Percentiles rank a stretch among this genome's conserved stretches.
Evolutionary conservation across 2,797 vertebrate species (phyloP).

Genomic region (Xerus rutilus): DNA sequence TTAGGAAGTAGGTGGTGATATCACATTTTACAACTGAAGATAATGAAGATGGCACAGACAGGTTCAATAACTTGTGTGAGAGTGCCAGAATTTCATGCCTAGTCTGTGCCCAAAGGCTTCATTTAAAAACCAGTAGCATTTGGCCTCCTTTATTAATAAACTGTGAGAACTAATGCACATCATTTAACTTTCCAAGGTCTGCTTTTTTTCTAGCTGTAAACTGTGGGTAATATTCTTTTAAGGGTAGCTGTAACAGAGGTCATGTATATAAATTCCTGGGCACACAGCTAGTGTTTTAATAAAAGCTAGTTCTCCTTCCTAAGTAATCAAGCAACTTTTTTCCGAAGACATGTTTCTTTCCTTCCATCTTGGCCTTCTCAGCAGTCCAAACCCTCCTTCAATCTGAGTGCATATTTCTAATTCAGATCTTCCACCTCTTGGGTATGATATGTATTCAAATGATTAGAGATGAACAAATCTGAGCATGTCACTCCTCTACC

Average conservation of each 20-base stretch:
- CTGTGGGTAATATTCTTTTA: not conserved
- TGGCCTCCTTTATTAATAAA: not conserved
- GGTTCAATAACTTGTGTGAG: not conserved
- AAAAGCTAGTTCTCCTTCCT: not conserved
- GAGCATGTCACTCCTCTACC: not conserved
- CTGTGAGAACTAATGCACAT: not conserved
- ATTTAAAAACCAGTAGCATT: not conserved
- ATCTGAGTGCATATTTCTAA: not conserved
- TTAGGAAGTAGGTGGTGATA: not conserved
- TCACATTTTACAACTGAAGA: not conserved
- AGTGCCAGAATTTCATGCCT: not conserved
- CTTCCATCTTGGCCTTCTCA: not conserved
- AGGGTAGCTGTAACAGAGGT: not conserved
- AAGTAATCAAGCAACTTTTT: not conserved
- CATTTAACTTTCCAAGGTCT: not conserved
- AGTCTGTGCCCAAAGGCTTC: not conserved
- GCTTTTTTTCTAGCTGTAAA: not conserved
- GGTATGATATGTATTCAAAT: not conserved
- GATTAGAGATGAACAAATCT: not conserved
- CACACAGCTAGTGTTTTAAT: not conserved
- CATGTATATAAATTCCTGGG: not conserved
- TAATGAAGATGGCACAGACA: not conserved
- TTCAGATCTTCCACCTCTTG: not conserved
- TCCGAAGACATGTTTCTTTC: not conserved
- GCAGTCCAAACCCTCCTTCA: not conserved